Evolutionary conservation across 2,797 vertebrate species (phyloP).

Genomic region (Gorsachius magnificus): DNA sequence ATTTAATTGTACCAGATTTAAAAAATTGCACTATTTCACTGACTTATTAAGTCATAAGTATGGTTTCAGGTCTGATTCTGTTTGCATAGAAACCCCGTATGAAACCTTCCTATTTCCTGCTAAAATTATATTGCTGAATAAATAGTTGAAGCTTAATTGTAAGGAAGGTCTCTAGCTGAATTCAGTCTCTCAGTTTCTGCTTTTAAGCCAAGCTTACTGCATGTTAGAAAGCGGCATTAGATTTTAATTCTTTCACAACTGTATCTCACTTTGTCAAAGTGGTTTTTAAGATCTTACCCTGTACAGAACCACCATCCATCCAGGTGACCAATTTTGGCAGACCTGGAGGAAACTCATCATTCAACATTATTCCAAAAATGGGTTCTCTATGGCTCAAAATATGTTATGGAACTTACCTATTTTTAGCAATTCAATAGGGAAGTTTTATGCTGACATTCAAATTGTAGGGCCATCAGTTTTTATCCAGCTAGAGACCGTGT

Average conservation of each 20-base stretch:
- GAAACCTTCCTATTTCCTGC: not conserved
- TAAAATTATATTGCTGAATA: not conserved
- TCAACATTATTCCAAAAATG: not conserved
- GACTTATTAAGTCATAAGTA: not conserved
- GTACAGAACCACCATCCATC: not conserved
- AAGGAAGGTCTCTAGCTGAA: not conserved
- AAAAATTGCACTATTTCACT: not conserved
- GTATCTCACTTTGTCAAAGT: not conserved
- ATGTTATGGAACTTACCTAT: not conserved
- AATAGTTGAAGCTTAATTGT: not conserved
- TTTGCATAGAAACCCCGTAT: not conserved
- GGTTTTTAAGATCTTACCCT: not conserved
- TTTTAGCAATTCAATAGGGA: not conserved
- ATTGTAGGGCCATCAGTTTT: not conserved
- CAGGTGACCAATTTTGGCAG: not conserved
- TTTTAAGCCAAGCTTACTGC: not conserved
- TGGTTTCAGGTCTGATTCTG: not conserved
- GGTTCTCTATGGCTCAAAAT: not conserved
- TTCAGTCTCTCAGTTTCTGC: not conserved
- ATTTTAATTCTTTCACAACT: not conserved
- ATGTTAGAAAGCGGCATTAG: not conserved
- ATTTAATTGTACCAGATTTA: not conserved
- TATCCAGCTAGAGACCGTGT: not conserved
- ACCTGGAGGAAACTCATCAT: not conserved
- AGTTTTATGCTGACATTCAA: not conserved